These are phyloP conservation scores for Cairina moschata DNA, from an alignment of 2,113 vertebrate species.

Conservation along the genomic window DNA sequence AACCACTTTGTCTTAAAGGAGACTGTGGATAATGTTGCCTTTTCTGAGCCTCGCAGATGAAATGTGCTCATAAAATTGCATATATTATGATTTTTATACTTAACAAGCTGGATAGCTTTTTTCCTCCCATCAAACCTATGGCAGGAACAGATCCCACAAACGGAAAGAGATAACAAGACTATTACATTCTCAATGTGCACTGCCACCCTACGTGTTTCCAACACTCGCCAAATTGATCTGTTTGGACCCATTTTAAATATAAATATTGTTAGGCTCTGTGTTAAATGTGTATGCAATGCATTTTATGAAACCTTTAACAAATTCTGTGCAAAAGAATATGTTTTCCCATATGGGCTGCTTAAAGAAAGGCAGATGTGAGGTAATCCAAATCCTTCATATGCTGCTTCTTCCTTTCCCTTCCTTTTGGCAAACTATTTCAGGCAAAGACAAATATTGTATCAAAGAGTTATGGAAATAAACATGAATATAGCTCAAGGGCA, in stretches of 20 bases:
- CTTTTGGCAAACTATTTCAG: constrained; percentile 70
- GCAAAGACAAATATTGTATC: constrained; percentile 71
- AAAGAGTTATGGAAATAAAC: constrained; percentile 68
- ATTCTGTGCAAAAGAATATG: constrained; percentile 76
- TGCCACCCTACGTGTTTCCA: constrained; percentile 42
- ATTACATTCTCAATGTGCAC: neutral
- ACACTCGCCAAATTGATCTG: constrained; percentile 61
- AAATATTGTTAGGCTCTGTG: constrained; percentile 51
- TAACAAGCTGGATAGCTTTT: neutral
- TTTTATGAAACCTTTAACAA: constrained; percentile 52
- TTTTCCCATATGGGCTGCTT: constrained; percentile 77
- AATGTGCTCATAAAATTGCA: rapidly evolving
- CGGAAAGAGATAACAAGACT: constrained; percentile 25
- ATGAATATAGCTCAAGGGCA: constrained; percentile 73
- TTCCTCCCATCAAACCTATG: neutral
- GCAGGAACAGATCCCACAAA: neutral
- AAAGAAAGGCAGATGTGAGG: constrained; percentile 74
- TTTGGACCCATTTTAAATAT: constrained; percentile 59
- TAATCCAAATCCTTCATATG: constrained; percentile 61
- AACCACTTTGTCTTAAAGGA: neutral
- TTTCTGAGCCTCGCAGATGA: rapidly evolving
- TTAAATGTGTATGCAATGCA: constrained; percentile 2
- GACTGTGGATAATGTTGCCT: rapidly evolving
- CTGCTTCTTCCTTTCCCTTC: constrained; percentile 59
- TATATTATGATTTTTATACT: neutral